A percentile compares a stretch with the other conserved stretches of the same genome.
These are phyloP conservation scores for Acanthis flammea DNA, from an alignment of 2,797 vertebrate genomes.

Conservation along the genomic window DNA sequence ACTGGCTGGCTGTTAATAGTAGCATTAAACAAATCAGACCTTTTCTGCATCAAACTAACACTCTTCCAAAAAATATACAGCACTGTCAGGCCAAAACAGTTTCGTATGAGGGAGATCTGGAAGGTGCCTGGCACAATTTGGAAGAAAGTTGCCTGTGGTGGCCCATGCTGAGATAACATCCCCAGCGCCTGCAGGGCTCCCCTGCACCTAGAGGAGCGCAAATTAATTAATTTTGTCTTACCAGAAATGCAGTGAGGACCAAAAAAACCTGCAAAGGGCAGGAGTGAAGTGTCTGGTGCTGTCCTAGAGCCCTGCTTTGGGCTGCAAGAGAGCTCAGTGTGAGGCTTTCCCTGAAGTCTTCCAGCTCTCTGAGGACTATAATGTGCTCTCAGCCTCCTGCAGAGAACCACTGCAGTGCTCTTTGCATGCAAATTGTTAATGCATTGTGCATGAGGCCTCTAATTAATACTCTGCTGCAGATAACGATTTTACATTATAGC, in stretches of 20 bases:
- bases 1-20: not conserved
- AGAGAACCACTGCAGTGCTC: not conserved
- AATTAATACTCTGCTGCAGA: slow-evolving; percentile 60
- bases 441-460: slow-evolving; percentile 47
- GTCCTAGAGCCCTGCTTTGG: not conserved
- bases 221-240: not conserved
- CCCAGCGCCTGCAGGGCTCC: not conserved
- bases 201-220: not conserved
- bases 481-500: slow-evolving; percentile 58
- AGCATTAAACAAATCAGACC: not conserved
- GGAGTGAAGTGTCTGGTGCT: not conserved
- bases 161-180: fast-evolving
- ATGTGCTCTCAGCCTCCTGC: not conserved
- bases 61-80: not conserved
- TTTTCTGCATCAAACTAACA: not conserved
- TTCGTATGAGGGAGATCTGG: not conserved
- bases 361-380: not conserved
- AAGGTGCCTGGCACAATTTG: not conserved
- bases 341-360: not conserved
- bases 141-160: not conserved
- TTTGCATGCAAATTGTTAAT: slow-evolving; percentile 54
- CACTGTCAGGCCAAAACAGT: not conserved
- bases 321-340: not conserved
- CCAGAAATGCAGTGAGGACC: not conserved
- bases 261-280: not conserved